Evolutionary conservation across 2,888 invertebrate species (phyloP).

Genomic region (Ectemnius cavifrons): DNA sequence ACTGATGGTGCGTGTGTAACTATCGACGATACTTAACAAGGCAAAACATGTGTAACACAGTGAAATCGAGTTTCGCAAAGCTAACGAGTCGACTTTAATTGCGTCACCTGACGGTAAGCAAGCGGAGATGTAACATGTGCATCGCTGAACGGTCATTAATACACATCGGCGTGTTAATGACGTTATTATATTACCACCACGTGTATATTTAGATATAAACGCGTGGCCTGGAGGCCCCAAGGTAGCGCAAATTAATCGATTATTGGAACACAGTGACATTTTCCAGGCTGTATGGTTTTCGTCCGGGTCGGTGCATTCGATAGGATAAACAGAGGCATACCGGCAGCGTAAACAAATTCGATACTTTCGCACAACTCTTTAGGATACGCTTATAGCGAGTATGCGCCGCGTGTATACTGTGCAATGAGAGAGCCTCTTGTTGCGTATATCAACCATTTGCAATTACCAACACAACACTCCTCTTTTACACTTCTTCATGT

Average conservation of each 20-base stretch:
- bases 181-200: not conserved
- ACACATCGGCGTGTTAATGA: too few relatives aligned
- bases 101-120: slow-evolving; percentile 43
- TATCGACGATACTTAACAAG: not conserved
- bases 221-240: slow-evolving; percentile 24
- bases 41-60: slow-evolving; percentile 33
- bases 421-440: slow-evolving; percentile 58
- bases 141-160: not conserved
- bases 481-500: slow-evolving; percentile 31
- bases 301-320: slow-evolving; percentile 32
- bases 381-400: slow-evolving; percentile 27
- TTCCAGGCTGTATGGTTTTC: slow-evolving; percentile 47
- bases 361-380: not conserved
- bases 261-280: slow-evolving; percentile 47
- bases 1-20: not conserved
- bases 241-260: slow-evolving; percentile 52
- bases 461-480: slow-evolving; percentile 46
- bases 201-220: slow-evolving; percentile 49
- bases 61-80: slow-evolving; percentile 50
- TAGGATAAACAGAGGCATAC: slow-evolving; percentile 12
- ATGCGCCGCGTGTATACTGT: slow-evolving; percentile 10
- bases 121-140: slow-evolving; percentile 34
- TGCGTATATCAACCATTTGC: slow-evolving; percentile 34
- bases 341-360: slow-evolving; percentile 20
- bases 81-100: slow-evolving; percentile 42